phyloP scores from a whole-genome alignment of 2,797 vertebrate genomes.

The Diplodus puntazzo region DNA sequence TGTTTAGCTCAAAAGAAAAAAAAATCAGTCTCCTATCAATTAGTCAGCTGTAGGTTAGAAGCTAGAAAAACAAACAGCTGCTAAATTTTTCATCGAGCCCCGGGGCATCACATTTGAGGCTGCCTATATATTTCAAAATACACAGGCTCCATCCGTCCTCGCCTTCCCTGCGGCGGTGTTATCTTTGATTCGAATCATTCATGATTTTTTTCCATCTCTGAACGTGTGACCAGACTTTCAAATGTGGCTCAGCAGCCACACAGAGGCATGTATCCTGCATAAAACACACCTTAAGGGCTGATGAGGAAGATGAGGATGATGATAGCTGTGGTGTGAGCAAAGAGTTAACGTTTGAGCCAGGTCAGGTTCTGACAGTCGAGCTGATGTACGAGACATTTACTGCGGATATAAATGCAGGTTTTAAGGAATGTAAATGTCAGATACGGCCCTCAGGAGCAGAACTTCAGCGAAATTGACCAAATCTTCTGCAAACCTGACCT shows the following conservation, averaged over 20 bases:
- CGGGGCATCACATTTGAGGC: slow-evolving; percentile 34
- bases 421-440: slow-evolving; percentile 11
- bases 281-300: slow-evolving; percentile 23
- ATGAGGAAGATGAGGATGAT: slow-evolving; percentile 6
- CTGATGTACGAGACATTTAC: background rate
- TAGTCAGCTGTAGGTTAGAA: background rate
- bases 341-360: background rate
- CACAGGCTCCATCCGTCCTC: slow-evolving; percentile 24
- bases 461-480: background rate
- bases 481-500: background rate
- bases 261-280: background rate
- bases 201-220: slow-evolving; percentile 30
- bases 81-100: slow-evolving; percentile 57
- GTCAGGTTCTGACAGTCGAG: background rate
- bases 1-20: slow-evolving; percentile 4
- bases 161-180: slow-evolving; percentile 2
- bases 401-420: background rate
- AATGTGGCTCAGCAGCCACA: slow-evolving; percentile 22
- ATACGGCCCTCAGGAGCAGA: background rate
- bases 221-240: slow-evolving; percentile 52
- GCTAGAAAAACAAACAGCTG: slow-evolving; percentile 45
- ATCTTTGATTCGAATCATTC: slow-evolving; percentile 58
- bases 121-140: slow-evolving; percentile 37
- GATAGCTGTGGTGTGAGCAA: background rate
- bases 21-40: background rate